Evolutionary conservation across 2,888 invertebrate species (phyloP), one percentile per base, ranked within the genome.

Genomic region (Augochlorella aurata): DNA sequence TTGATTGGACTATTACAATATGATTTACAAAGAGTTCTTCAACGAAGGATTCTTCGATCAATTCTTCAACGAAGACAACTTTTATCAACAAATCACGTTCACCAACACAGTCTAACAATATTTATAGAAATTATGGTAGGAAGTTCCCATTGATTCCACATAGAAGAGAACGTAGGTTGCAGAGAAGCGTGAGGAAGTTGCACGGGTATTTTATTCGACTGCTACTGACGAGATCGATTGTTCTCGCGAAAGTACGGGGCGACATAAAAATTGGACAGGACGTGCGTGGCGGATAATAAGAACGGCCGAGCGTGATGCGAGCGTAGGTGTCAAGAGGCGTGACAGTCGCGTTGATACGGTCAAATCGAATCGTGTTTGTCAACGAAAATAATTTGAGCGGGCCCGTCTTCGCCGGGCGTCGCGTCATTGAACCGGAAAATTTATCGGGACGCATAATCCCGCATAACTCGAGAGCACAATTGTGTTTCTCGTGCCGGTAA

Each of bases 381-480:
- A 63, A 67, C 38, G 16, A 72, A 61, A 72, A 65, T 24, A 61
- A 84, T 80, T 76, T 16, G 12, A 49, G 44, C 47, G 16, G 68
- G 72, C 52, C 77, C 29, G 58, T 78, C 52, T 77, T 69, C 58
- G 16, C 70, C 65, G 68, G 67, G 50, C 29, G 45, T 66, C 63
- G 54, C 63, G 61, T 67, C 74, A 61, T n/a, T 65, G 52, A 61
- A 44, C 77, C 24, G 58, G 58, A 70, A 73, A 79, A 86, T 86
- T 86, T 86, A 84, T 80, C 77, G 74, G 69, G 52, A 52, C 58
- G 82, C 78, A 78, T 86, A 84, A 86, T 84, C 66, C n/a, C 65
- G 52, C 21, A 49, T 54, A 67, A 66, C 52, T 38, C 66, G 70
- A 77, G 77, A 75, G 24, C 29, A 29, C 38, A 47, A 52, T 47